These are phyloP conservation scores for Clarias magur DNA, from an alignment of 2,113 vertebrate genomes.

Conservation along the genomic window DNA sequence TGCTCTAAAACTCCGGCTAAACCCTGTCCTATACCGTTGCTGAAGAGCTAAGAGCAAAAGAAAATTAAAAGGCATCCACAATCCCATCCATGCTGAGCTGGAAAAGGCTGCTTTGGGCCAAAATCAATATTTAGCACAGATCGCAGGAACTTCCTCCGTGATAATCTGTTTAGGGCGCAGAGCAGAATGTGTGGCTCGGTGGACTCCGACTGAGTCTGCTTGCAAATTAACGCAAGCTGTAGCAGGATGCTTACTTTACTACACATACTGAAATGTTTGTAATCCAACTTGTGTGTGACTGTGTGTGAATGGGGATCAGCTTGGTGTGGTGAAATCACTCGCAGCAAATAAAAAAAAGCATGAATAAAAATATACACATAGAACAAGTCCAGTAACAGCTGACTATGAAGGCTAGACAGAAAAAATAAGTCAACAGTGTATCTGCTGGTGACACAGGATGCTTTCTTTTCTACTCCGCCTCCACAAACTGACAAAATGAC, in stretches of 20 bases:
- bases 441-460: slow-evolving; percentile 36
- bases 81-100: slow-evolving; percentile 43
- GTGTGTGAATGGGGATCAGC: slow-evolving; percentile 7
- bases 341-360: not conserved
- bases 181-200: slow-evolving; percentile 29
- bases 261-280: not conserved
- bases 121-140: slow-evolving; percentile 63
- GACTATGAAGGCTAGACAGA: slow-evolving; percentile 41
- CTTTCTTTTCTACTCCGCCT: slow-evolving; percentile 18
- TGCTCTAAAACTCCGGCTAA: not conserved
- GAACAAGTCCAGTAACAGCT: slow-evolving; percentile 28
- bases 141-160: slow-evolving; percentile 62
- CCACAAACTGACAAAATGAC: slow-evolving; percentile 37
- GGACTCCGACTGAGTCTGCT: not conserved
- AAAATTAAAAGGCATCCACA: slow-evolving; percentile 53
- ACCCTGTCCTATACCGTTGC: not conserved
- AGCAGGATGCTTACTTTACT: not conserved
- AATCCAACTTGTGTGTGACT: not conserved
- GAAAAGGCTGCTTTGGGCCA: slow-evolving; percentile 58
- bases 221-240: not conserved
- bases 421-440: slow-evolving; percentile 29
- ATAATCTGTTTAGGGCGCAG: slow-evolving; percentile 59
- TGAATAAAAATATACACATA: not conserved
- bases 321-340: not conserved
- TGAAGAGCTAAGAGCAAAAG: slow-evolving; percentile 51